Evolutionary conservation across 92 coral and sea anemone species (phyloP).

Genomic region (Nematostella vectensis): DNA sequence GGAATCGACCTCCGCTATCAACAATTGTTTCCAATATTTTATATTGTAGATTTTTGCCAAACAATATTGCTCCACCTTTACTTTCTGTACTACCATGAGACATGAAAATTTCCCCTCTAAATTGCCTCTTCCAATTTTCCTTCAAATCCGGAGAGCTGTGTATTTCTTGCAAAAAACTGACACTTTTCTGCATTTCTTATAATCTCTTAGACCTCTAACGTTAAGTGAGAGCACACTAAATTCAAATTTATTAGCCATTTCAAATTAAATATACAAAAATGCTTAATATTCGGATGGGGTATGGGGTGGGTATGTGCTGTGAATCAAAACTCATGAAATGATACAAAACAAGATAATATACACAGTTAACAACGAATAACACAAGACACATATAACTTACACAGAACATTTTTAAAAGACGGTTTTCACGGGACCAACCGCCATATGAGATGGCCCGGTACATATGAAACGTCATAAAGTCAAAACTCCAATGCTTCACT

Average conservation of each 20-base stretch:
- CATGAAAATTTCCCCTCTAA: background rate
- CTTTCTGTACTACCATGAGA: background rate
- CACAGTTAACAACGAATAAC: too few species aligned
- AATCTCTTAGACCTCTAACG: conserved; percentile 3
- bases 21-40: background rate
- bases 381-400: too few species aligned
- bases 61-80: background rate
- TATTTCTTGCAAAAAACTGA: conserved; percentile 1
- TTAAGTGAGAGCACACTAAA: background rate
- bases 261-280: too few species aligned
- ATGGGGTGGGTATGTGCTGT: too few species aligned
- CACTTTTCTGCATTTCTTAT: background rate
- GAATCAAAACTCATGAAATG: too few species aligned
- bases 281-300: too few species aligned
- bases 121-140: background rate
- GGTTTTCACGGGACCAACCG: too few species aligned
- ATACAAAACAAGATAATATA: too few species aligned
- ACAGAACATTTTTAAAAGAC: too few species aligned
- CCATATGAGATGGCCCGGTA: too few species aligned
- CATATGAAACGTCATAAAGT: too few species aligned
- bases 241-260: background rate
- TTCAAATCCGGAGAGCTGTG: background rate
- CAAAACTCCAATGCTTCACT: too few species aligned
- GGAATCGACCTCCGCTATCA: background rate
- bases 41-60: background rate